Percentiles rank a stretch among this genome's conserved stretches.
phyloP scores from a whole-genome alignment of 2,888 invertebrate genomes.

The Pseudoips prasinana region DNA sequence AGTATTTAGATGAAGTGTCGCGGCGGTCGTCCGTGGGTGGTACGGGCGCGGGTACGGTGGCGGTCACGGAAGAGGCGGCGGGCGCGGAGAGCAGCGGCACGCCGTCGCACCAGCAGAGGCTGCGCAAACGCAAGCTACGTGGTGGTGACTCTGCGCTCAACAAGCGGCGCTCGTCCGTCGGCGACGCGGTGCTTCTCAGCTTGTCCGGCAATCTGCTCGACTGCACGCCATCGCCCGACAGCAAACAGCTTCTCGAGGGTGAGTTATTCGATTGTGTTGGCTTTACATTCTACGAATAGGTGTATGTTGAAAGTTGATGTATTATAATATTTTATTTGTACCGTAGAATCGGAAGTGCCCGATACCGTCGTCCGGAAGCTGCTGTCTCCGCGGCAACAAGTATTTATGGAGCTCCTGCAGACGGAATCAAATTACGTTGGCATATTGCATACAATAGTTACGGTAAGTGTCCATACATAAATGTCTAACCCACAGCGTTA shows the following conservation, averaged over 20 bases:
- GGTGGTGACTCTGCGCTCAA: slow-evolving; percentile 81
- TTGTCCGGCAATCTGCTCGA: slow-evolving; percentile 95
- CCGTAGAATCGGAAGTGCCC: slow-evolving; percentile 77
- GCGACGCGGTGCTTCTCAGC: slow-evolving; percentile 91
- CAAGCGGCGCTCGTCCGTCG: slow-evolving; percentile 93
- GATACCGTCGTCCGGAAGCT: slow-evolving; percentile 85
- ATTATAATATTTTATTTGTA: too few species aligned
- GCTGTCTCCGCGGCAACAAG: slow-evolving; percentile 89
- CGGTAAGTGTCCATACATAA: slow-evolving; percentile 86
- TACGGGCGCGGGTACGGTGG: slow-evolving; percentile 31
- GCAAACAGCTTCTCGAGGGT: slow-evolving; percentile 81
- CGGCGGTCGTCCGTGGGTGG: slow-evolving; percentile 73
- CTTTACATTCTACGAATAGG: too few species aligned
- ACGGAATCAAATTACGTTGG: slow-evolving; percentile 99
- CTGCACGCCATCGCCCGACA: slow-evolving; percentile 92
- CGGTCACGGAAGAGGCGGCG: slow-evolving; percentile 27
- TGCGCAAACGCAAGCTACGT: slow-evolving; percentile 91
- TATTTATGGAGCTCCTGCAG: slow-evolving; percentile 95
- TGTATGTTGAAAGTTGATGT: too few species aligned
- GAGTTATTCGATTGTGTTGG: too few species aligned
- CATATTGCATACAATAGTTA: slow-evolving; percentile 95
- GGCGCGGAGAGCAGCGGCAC: slow-evolving; percentile 45
- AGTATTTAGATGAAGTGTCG: slow-evolving; percentile 77
- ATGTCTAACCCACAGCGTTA: too few species aligned
- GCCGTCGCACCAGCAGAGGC: slow-evolving; percentile 70